Conservation (phyloP, 2,113 vertebrate species). For the Capreolus pygargus region DNA sequence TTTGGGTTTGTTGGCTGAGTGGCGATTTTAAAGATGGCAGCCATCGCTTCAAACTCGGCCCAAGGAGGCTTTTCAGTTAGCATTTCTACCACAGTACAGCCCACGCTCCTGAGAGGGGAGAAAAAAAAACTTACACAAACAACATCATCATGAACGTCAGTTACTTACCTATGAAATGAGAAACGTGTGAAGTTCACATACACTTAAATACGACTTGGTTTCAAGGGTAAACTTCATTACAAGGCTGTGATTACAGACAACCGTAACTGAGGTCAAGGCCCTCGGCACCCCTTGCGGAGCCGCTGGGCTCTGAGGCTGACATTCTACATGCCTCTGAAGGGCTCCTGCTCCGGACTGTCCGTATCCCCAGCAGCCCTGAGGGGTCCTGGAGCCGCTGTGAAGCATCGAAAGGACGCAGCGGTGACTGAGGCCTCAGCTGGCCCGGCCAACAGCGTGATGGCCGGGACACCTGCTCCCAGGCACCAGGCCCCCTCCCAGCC, state of each 20-base stretch:
- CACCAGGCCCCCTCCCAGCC: background rate
- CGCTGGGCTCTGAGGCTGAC: background rate
- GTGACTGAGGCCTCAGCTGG: background rate
- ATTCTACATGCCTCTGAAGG: background rate
- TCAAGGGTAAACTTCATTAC: constrained; percentile 1
- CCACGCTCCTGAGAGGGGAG: constrained; percentile 90
- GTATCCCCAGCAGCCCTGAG: background rate
- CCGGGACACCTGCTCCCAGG: background rate
- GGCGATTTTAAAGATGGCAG: constrained; percentile 99
- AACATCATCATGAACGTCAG: background rate
- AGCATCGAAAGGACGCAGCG: background rate
- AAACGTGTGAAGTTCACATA: background rate
- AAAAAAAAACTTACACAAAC: background rate
- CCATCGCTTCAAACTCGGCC: constrained; percentile 99
- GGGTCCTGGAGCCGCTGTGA: background rate
- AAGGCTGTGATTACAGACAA: background rate
- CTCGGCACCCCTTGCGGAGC: background rate
- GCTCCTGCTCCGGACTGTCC: background rate
- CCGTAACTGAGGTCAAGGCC: background rate
- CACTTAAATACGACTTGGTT: background rate
- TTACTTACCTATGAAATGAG: background rate
- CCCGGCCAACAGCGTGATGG: background rate
- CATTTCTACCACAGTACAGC: constrained; percentile 99
- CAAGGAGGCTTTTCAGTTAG: constrained; percentile 97
- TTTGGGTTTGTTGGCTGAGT: constrained; percentile 98